Percentiles rank a stretch among this genome's conserved stretches.
These are phyloP conservation scores for Heliconius cydno DNA, from an alignment of 2,888 invertebrate species.

Conservation along the genomic window DNA sequence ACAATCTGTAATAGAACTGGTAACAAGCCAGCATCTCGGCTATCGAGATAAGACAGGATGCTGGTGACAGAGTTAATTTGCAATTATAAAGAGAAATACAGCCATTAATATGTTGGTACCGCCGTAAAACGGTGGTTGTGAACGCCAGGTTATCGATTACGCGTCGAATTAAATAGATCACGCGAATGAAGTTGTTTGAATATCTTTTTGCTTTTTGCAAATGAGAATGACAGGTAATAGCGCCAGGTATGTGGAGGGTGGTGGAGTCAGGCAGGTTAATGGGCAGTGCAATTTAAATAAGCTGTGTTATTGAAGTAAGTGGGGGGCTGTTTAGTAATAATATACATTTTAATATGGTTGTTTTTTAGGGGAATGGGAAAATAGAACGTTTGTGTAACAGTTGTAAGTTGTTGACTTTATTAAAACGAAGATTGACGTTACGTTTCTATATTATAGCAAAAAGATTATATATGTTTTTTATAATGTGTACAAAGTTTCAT, in stretches of 20 bases:
- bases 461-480: too few relatives aligned
- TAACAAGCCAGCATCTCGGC: conserved; percentile 28
- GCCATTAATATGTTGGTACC: conserved; percentile 24
- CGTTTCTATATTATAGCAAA: not conserved
- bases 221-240: not conserved
- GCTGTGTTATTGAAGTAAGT: not conserved
- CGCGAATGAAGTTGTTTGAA: conserved; percentile 5
- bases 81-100: conserved; percentile 29
- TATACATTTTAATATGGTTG: not conserved
- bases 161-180: conserved; percentile 20
- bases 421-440: not conserved
- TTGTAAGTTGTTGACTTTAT: not conserved
- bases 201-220: not conserved
- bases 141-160: conserved; percentile 21
- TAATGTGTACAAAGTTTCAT: too few relatives aligned
- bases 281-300: not conserved
- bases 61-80: conserved; percentile 33
- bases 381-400: not conserved
- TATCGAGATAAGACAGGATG: conserved; percentile 38
- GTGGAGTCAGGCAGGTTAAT: not conserved
- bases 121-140: conserved; percentile 19
- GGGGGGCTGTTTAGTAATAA: not conserved
- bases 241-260: not conserved
- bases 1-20: conserved; percentile 37
- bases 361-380: not conserved